phyloP scores from a whole-genome alignment of 1,140 invertebrate species.

The Cydia amplana region DNA sequence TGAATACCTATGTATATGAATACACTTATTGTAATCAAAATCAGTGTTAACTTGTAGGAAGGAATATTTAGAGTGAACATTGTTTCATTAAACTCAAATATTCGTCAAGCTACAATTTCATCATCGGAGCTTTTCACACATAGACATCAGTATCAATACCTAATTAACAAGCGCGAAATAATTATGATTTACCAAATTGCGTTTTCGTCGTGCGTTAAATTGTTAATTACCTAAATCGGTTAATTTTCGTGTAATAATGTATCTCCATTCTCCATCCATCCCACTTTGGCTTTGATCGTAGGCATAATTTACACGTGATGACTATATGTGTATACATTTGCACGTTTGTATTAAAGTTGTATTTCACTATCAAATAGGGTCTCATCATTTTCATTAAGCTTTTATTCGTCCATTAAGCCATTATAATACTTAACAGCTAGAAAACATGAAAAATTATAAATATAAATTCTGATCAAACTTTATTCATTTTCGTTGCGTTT shows the following conservation, averaged over 20 bases:
- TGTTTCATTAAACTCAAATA: background rate
- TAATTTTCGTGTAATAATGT: background rate
- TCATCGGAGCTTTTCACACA: background rate
- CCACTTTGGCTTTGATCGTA: background rate
- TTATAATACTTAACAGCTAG: no score
- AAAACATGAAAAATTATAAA: no score
- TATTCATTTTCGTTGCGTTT: no score
- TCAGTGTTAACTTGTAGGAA: no score
- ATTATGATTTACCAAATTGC: conserved; percentile 6
- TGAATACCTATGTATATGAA: no score
- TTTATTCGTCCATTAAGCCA: no score
- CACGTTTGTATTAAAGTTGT: background rate
- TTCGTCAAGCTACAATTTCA: background rate
- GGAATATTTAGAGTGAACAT: no score
- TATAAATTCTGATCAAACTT: no score
- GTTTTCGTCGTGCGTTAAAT: background rate
- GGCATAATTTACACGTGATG: background rate
- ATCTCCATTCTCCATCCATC: background rate
- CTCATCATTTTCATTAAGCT: no score
- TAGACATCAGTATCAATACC: background rate
- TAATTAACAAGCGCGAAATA: background rate
- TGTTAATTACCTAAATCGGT: conserved; percentile 8
- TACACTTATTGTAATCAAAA: no score
- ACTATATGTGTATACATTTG: background rate
- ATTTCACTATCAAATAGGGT: no score